Base-by-base conservation (phyloP, 2,888 invertebrate species). In the Drosophila niveifrons region DNA sequence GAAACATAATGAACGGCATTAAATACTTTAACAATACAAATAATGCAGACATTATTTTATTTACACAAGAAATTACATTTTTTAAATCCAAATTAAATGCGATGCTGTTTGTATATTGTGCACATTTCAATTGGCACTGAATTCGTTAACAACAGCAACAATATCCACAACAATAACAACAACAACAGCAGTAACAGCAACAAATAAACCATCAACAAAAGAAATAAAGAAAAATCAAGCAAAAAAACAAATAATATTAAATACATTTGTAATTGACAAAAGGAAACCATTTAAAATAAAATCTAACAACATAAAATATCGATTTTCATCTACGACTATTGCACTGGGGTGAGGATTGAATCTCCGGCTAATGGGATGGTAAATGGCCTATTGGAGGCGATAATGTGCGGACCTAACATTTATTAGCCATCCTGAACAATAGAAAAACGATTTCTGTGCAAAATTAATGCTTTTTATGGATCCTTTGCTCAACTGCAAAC, bases 221-320 rank as follows among this genome's bases (percentile, higher is more conserved):
- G 39, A 36, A 13, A 39, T 15, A 53, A 43, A 36, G 34, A 44
- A 63, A 59, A n/a, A n/a, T n/a, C 59, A 47, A 75, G 50, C 48
- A 70, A 78, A 68, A 68, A 77, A 77, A 71, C 77, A 73, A 84
- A 82, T 78, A 80, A 80, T 80, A 84, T 82, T 80, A 85, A 83
- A 85, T 79, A 84, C 85, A 83, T 83, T 83, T 83, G 85, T 85
- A 83, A 83, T 85, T 83, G 85, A 84, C 76, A 66, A 53, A 79
- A 57, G 70, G 64, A 81, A 82, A 81, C 70, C 80, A 84, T 81
- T 85, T 75, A 74, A 83, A 83, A 83, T 83, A 83, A 83, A 83
- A 83, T 82, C 77, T 79, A 85, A 83, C 80, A 80, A 82, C 75
- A 85, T 83, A 79, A 75, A 78, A 68, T 2, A 56, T 64, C 28